A percentile compares a stretch with the other conserved stretches of the same genome.
Evolutionary conservation across 2,888 invertebrate species (phyloP).

Genomic region (Eristalinus aeneus): DNA sequence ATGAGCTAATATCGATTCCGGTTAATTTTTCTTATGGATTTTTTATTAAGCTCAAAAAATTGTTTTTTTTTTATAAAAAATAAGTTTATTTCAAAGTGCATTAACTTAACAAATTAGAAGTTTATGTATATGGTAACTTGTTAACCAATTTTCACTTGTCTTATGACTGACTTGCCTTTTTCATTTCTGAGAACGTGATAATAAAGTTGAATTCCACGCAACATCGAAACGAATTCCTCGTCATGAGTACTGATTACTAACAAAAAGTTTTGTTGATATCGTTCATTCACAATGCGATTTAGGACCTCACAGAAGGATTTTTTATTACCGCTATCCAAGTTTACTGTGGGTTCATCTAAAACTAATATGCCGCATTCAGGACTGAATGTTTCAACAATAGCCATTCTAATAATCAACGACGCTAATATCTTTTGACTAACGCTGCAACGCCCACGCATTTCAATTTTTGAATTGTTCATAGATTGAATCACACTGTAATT

Average conservation of each 20-base stretch:
- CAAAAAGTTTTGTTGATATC: constrained; percentile 91
- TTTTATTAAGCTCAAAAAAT: too few relatives aligned
- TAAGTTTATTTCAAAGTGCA: too few relatives aligned
- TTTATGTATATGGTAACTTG: background rate
- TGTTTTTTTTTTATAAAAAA: too few relatives aligned
- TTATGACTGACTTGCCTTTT: constrained; percentile 78
- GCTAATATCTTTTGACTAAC: constrained; percentile 99
- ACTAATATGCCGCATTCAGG: constrained; percentile 97
- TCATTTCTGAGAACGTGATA: constrained; percentile 78
- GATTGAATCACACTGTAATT: constrained; percentile 94
- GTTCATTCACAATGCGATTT: constrained; percentile 85
- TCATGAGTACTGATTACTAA: constrained; percentile 98
- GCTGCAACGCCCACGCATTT: constrained; percentile 98
- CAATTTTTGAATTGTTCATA: constrained; percentile 92
- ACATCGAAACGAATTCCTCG: constrained; percentile 91
- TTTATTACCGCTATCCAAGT: constrained; percentile 93
- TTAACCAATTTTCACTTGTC: constrained; percentile 72
- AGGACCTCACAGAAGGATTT: constrained; percentile 90
- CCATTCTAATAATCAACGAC: constrained; percentile 96
- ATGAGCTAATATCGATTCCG: too few relatives aligned
- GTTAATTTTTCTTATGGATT: too few relatives aligned
- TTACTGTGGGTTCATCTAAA: constrained; percentile 99
- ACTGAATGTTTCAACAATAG: constrained; percentile 98
- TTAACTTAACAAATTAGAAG: too few relatives aligned
- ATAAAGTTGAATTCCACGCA: constrained; percentile 85